Percentiles rank a stretch among this genome's conserved stretches.
These are phyloP conservation scores for Trichoplusia ni DNA, from an alignment of 1,140 invertebrate genomes.

Conservation along the genomic window DNA sequence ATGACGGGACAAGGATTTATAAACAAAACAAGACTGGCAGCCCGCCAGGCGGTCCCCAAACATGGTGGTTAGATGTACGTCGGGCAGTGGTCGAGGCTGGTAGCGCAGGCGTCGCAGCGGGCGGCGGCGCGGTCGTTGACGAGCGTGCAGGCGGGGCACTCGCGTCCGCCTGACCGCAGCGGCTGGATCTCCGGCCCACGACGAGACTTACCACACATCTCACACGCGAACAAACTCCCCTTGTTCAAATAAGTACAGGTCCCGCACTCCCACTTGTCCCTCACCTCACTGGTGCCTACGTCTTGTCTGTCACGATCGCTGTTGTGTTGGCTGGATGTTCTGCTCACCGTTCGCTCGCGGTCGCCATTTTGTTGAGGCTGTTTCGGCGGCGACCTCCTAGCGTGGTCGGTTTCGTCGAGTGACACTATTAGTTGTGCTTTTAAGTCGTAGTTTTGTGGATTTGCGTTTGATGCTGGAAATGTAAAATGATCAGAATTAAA, in stretches of 20 bases:
- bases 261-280: conserved; percentile 85
- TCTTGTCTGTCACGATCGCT: conserved; percentile 34
- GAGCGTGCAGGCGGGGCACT: conserved; percentile 90
- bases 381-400: conserved; percentile 49
- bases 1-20: too few species aligned
- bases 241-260: conserved; percentile 88
- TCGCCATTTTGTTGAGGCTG: conserved; percentile 47
- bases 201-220: conserved; percentile 88
- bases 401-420: conserved; percentile 65
- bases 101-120: conserved; percentile 86
- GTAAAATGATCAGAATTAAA: neutral
- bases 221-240: conserved; percentile 83
- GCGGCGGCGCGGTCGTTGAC: conserved; percentile 88
- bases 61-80: conserved; percentile 90
- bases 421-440: conserved; percentile 72
- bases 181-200: conserved; percentile 84
- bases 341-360: conserved; percentile 40
- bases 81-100: conserved; percentile 87
- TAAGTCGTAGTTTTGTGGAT: conserved; percentile 57
- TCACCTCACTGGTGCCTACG: conserved; percentile 21
- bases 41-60: neutral
- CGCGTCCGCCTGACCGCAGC: conserved; percentile 87
- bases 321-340: conserved; percentile 30
- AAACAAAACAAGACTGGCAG: neutral
- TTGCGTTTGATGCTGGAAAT: conserved; percentile 45